Evolutionary conservation across 1,140 invertebrate species (phyloP).

Genomic region (Bombus consobrinus): DNA sequence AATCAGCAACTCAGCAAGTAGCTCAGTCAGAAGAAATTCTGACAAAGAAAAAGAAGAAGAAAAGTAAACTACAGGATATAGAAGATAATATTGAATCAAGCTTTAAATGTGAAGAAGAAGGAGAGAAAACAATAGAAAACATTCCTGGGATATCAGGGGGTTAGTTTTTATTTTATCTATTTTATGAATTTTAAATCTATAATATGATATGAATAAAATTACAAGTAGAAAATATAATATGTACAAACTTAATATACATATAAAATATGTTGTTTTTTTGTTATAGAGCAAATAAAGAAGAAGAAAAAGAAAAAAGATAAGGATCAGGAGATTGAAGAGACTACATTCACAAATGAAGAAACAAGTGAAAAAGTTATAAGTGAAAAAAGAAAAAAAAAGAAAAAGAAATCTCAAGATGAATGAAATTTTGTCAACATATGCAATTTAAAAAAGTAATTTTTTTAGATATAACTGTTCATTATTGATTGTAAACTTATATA

Average conservation of each 20-base stretch:
- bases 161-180: slow-evolving; percentile 18
- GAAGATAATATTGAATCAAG: not conserved
- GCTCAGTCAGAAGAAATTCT: slow-evolving; percentile 48
- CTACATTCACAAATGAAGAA: slow-evolving; percentile 20
- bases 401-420: slow-evolving; percentile 75
- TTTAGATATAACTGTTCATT: not conserved
- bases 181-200: not conserved
- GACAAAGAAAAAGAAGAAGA: slow-evolving; percentile 59
- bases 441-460: not conserved
- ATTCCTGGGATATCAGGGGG: not conserved
- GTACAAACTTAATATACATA: not conserved
- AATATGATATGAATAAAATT: not conserved
- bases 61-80: slow-evolving; percentile 19
- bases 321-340: slow-evolving; percentile 58
- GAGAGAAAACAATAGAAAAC: slow-evolving; percentile 8
- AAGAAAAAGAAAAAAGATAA: slow-evolving; percentile 82
- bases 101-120: slow-evolving; percentile 41
- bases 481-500: not conserved
- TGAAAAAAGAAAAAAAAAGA: slow-evolving; percentile 79
- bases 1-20: slow-evolving; percentile 61
- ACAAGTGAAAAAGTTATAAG: slow-evolving; percentile 44
- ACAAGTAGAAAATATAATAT: not conserved
- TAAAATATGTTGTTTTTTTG: slow-evolving; percentile 12
- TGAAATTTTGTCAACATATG: slow-evolving; percentile 28
- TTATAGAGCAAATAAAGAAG: slow-evolving; percentile 75